phyloP scores from a whole-genome alignment of 2,113 vertebrate genomes.

The Osmerus mordax region DNA sequence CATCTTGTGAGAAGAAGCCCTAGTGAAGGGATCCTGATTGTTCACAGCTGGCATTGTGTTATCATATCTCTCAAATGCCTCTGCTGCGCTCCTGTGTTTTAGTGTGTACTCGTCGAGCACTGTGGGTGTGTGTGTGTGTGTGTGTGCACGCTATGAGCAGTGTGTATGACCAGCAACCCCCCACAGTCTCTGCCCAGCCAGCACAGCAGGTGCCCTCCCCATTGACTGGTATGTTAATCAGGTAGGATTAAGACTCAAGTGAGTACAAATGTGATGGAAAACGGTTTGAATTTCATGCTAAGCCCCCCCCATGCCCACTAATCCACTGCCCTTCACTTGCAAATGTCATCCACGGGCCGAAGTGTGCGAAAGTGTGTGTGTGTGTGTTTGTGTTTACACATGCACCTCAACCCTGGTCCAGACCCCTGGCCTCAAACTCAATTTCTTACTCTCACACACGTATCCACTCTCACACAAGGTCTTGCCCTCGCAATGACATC shows the following conservation, averaged over 20 bases:
- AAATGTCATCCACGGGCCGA: constrained; percentile 41
- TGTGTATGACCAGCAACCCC: constrained; percentile 17
- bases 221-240: constrained; percentile 68
- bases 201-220: constrained; percentile 48
- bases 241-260: constrained; percentile 60
- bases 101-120: constrained; percentile 13
- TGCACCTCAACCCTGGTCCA: neutral
- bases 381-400: constrained; percentile 9
- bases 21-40: neutral
- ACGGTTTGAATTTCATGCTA: constrained; percentile 68
- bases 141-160: constrained; percentile 3
- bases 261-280: constrained; percentile 71
- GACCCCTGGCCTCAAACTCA: constrained; percentile 6
- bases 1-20: neutral
- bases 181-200: neutral
- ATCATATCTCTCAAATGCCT: neutral
- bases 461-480: constrained; percentile 7
- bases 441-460: neutral
- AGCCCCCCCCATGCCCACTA: constrained; percentile 47
- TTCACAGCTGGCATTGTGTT: neutral
- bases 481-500: constrained; percentile 13
- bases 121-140: constrained; percentile 5
- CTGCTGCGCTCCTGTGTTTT: neutral
- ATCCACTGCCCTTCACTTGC: constrained; percentile 49
- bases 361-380: constrained; percentile 17